phyloP scores from a whole-genome alignment of 2,113 vertebrate genomes.

The Alosa alosa region DNA sequence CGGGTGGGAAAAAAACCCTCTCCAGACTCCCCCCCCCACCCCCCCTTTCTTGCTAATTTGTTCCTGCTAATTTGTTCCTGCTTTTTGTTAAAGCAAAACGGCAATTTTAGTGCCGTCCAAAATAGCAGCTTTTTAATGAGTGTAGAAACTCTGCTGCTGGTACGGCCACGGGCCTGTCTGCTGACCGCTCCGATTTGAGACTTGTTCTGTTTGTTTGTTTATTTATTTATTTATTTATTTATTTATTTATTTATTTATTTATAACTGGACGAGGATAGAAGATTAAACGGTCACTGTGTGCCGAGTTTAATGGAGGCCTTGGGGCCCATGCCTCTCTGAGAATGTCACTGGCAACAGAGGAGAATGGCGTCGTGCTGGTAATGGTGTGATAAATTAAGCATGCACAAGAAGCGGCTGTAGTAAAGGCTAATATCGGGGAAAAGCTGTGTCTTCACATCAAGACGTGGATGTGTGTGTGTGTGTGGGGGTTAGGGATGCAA shows the following conservation, averaged over 20 bases:
- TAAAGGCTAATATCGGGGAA: not conserved
- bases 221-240: not conserved
- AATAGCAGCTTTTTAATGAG: not conserved
- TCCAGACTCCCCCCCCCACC: not conserved
- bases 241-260: not conserved
- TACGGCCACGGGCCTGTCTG: not conserved
- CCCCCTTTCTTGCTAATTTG: not conserved
- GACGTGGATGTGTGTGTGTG: not conserved
- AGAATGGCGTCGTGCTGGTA: not conserved
- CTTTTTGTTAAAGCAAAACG: not conserved
- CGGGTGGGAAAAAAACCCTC: not conserved
- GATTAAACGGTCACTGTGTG: not conserved
- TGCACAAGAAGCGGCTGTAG: not conserved
- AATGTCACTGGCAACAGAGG: not conserved
- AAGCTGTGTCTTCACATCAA: not conserved
- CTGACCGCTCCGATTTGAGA: not conserved
- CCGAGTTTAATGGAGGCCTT: not conserved
- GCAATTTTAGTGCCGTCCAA: not conserved
- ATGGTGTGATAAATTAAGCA: not conserved
- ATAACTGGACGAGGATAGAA: not conserved
- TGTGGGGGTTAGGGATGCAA: not conserved
- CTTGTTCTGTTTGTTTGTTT: not conserved
- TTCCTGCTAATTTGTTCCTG: not conserved
- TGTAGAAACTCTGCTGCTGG: not conserved
- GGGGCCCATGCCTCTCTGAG: not conserved